phyloP scores from a whole-genome alignment of 1,140 invertebrate species.

The Aphelenchoides fujianensis region DNA sequence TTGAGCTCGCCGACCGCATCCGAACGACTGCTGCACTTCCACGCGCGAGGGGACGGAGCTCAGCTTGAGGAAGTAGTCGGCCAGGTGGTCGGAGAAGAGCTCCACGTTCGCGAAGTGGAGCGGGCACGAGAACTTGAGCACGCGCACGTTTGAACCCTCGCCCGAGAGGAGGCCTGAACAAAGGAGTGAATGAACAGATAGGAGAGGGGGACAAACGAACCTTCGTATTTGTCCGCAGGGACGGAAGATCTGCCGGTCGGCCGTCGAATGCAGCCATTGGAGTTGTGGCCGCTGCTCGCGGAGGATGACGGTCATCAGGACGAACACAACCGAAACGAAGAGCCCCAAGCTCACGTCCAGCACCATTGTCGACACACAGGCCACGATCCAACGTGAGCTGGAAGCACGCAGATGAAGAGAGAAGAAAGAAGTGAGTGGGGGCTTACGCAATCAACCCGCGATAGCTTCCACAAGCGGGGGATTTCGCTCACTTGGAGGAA shows the following conservation, averaged over 20 bases:
- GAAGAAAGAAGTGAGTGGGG: too few relatives aligned
- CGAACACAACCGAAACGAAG: conserved; percentile 65
- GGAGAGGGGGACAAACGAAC: too few relatives aligned
- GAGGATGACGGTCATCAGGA: conserved; percentile 65
- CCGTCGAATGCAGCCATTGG: conserved; percentile 16
- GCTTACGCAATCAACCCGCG: conserved; percentile 64
- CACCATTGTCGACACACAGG: conserved; percentile 65
- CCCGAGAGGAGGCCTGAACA: conserved; percentile 18
- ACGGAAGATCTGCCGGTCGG: conserved; percentile 21
- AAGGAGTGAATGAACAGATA: too few relatives aligned
- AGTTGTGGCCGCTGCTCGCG: conserved; percentile 61
- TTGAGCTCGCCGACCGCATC: conserved; percentile 1
- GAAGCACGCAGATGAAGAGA: too few relatives aligned
- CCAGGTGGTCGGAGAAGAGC: conserved; percentile 35
- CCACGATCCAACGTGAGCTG: conserved; percentile 68
- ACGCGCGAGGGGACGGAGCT: background rate
- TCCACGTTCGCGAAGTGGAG: conserved; percentile 52
- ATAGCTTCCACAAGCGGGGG: conserved; percentile 62
- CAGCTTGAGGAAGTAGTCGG: conserved; percentile 23
- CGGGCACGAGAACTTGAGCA: conserved; percentile 39
- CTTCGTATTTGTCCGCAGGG: conserved; percentile 10
- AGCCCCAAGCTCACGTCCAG: conserved; percentile 68
- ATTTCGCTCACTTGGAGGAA: conserved; percentile 65
- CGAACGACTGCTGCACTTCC: background rate
- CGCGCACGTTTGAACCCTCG: conserved; percentile 12